Evolutionary conservation across 1,140 invertebrate genomes (phyloP).

Genomic region (Homarus americanus): DNA sequence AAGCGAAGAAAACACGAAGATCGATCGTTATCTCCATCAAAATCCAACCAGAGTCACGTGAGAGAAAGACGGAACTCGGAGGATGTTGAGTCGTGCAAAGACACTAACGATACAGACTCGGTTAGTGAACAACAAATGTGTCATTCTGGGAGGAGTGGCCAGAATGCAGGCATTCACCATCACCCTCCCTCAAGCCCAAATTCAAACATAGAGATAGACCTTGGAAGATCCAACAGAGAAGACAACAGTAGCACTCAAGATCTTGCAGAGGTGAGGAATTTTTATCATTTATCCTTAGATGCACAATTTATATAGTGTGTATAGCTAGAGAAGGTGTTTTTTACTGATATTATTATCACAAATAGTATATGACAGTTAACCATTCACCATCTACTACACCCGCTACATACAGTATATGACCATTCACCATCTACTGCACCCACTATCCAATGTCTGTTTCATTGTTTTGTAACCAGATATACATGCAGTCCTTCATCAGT

Average conservation of each 20-base stretch:
- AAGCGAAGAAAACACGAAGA: slow-evolving; percentile 47
- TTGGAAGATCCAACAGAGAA: slow-evolving; percentile 22
- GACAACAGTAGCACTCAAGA: slow-evolving; percentile 20
- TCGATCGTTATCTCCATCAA: not conserved
- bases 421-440: no score
- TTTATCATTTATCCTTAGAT: no score
- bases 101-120: not conserved
- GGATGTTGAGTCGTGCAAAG: not conserved
- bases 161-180: not conserved
- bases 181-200: slow-evolving; percentile 4
- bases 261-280: slow-evolving; percentile 17
- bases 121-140: not conserved
- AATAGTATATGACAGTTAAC: no score
- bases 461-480: no score
- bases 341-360: no score
- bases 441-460: no score
- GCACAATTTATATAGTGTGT: no score
- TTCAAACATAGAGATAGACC: not conserved
- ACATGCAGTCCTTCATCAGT: no score
- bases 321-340: no score
- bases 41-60: not conserved
- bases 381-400: no score
- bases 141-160: not conserved
- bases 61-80: not conserved
- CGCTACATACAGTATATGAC: no score